phyloP scores from a whole-genome alignment of 2,113 vertebrate species.

The Alouatta palliata region DNA sequence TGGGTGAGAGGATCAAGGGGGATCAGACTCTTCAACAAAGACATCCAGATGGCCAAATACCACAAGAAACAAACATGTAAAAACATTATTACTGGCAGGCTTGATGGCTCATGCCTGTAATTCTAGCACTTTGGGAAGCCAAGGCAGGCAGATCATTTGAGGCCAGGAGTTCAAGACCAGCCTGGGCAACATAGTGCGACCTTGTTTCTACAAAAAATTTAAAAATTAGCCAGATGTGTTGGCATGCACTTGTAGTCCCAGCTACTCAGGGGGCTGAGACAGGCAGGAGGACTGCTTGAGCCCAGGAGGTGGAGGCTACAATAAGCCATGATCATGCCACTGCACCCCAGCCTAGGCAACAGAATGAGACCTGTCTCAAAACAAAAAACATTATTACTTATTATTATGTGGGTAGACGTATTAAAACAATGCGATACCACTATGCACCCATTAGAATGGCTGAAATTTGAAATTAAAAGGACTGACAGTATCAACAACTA shows the following conservation, averaged over 20 bases:
- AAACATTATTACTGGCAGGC: neutral
- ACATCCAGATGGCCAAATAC: neutral
- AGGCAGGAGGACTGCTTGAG: neutral
- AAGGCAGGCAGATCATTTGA: neutral
- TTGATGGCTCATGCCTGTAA: neutral
- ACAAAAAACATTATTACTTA: neutral
- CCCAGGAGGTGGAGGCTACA: neutral
- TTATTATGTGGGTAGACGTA: neutral
- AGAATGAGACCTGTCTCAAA: neutral
- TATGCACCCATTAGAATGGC: neutral
- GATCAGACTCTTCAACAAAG: neutral
- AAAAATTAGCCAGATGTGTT: neutral
- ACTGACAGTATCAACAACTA: neutral
- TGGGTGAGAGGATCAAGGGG: neutral
- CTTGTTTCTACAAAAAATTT: neutral
- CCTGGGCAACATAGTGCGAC: neutral
- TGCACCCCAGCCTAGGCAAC: neutral
- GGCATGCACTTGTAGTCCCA: neutral
- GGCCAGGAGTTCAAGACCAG: neutral
- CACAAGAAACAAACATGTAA: neutral
- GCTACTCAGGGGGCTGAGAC: neutral
- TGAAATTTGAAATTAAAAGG: conserved; percentile 20
- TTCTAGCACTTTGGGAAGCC: neutral
- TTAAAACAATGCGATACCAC: neutral
- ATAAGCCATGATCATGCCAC: neutral